phyloP scores from a whole-genome alignment of 2,113 vertebrate genomes.

The Pollimyrus isidori region DNA sequence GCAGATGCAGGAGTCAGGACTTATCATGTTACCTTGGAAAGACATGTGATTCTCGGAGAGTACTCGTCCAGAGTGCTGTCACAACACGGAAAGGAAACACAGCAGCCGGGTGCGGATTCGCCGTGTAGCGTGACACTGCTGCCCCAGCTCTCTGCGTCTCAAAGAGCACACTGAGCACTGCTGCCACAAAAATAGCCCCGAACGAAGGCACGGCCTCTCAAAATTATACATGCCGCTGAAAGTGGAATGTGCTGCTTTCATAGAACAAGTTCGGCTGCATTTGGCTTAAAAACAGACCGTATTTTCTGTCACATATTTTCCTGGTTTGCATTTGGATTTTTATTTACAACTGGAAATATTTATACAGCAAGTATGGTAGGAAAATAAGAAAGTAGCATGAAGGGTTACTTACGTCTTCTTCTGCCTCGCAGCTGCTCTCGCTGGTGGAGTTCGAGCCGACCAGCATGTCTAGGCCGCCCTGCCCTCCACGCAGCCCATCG shows the following conservation, averaged over 20 bases:
- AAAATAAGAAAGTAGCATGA: slow-evolving; percentile 33
- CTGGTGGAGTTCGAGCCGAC: slow-evolving; percentile 18
- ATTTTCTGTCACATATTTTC: neutral
- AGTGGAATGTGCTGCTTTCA: neutral
- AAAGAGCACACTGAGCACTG: neutral
- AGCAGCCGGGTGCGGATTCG: neutral
- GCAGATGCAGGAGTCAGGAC: neutral
- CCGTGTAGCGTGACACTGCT: neutral
- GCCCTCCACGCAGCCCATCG: neutral
- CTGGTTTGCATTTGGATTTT: neutral
- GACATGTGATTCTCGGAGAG: neutral
- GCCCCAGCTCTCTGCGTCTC: neutral
- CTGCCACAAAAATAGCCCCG: neutral
- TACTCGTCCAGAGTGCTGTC: neutral
- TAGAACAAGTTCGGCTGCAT: neutral
- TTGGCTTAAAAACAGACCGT: neutral
- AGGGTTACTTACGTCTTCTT: slow-evolving; percentile 43
- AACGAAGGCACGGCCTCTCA: neutral
- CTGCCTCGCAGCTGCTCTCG: slow-evolving; percentile 40
- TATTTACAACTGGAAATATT: neutral
- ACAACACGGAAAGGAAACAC: neutral
- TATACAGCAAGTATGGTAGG: neutral
- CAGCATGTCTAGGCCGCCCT: slow-evolving; percentile 15
- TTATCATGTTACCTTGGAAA: neutral
- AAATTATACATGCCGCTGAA: slow-evolving; percentile 8